Base-by-base conservation (phyloP, 2,888 invertebrate species). In the Muschampia plurimacula region DNA sequence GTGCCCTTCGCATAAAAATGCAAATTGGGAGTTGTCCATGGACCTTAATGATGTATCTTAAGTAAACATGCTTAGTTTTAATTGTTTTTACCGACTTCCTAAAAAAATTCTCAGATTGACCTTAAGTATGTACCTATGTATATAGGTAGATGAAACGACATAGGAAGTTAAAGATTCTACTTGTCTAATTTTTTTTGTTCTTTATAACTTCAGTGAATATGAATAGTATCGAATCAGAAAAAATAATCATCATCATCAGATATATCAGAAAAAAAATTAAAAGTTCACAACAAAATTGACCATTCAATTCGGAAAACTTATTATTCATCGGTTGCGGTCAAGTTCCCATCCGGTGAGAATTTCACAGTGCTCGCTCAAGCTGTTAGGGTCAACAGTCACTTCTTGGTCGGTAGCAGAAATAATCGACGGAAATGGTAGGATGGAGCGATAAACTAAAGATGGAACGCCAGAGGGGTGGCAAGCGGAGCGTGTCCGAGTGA, bases 351-450 rank as follows among this genome's bases (percentile, higher is more conserved):
- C 57, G 70, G 70, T 70, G 71, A 71, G 71, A 71, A 71, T 60
- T 60, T 66, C 65, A 46, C 71, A 71, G 59, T 71, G 46, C 59
- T 70, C 52, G 46, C 59, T 62, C 69, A 60, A 66, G 52, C 32
- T n/a, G 59, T 60, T 67, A 71, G 71, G 80, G 80, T 86, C 85
- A 88, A 80, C 88, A 89, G 89, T 88, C 90, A 89, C 80, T 78
- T 84, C 80, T 78, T 84, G 84, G 89, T 87, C 87, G 83, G 81
- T 85, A 76, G 73, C 76, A 80, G 81, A 84, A 84, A 90, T 90
- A 90, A 90, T 89, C 81, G 87, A 78, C 89, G 91, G 90, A 91
- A 89, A 84, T 76, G 76, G 76, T 77, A 75, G 68, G 70, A 75
- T 76, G 77, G 76, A 76, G 74, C 83, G 84, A 84, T 86, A 84